Evolutionary conservation across 2,888 invertebrate species (phyloP), one percentile per base, ranked within the genome.

Genomic region (Troides oblongomaculatus): DNA sequence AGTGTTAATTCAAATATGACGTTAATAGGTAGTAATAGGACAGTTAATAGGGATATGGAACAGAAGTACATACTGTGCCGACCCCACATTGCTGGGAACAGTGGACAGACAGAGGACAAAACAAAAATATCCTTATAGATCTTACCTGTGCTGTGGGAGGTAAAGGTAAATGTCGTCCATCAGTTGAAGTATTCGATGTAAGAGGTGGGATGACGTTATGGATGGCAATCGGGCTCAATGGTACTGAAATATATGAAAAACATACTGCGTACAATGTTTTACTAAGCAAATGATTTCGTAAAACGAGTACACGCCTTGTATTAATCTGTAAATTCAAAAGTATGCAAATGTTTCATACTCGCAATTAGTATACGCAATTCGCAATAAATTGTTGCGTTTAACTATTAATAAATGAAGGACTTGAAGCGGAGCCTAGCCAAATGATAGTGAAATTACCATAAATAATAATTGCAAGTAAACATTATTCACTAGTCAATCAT

Each of bases 181-280:
- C 89, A n/a, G 82, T 82, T 56, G 87, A 82, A 65, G 78, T 78
- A 74, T 89, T 89, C 50, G 85, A 88, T 67, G 82, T 82, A 64
- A 89, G 89, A 30, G 93, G 92, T 56, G 93, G 94, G 77, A 94
- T 94, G 75, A 94, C 93, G 78, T 94, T 94, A 82, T 93, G 93
- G 74, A 95, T 95, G 17, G 94, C 94, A 78, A 90, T 87, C 8
- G 93, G 92, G 43, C 93, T 93, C 72, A 93, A 81, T 39, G 94
- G 93, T 78, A 94, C 94, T 94, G 87, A 18, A 83, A 84, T 53
- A 53, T 53, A n/a, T 7, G 53, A 18, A 53, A n/a, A 53, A 53
- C 14, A n/a, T 53, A 53, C n/a, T 53, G 6, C 18, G 14, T 18
- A 50, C 50, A 14, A 17, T 5, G 50, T 50, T 46, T 59, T 18